Base-by-base conservation (phyloP, 2,888 invertebrate species). In the Sericinus montela region DNA sequence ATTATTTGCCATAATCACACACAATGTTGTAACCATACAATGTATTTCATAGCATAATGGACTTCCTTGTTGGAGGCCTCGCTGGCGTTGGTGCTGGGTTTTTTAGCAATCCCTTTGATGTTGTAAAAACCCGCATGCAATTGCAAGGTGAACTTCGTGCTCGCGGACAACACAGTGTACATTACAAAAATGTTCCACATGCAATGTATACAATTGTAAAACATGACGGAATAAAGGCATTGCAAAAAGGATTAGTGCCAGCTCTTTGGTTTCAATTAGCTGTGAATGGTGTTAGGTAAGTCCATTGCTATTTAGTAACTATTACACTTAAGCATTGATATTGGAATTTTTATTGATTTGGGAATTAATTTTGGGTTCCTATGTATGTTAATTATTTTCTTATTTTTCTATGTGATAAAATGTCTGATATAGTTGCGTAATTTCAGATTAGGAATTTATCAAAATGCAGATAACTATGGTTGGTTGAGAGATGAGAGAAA, bases 61-160 rank as follows among this genome's bases (percentile, higher is more conserved):
- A 96, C 72, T 94, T 95, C 76, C 62, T 91, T n/a, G 88, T 95
- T 39, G 96, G 94, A 28, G 95, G 92, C n/a, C 58, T 91, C 44
- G 93, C 94, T 0, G 94, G 94, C 0, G 92, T 93, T 23, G 93
- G 93, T 1, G 95, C 95, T 0, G 94, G 95, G 7, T 90, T 94
- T 67, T 94, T 97, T 68, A 95, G 96, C 54, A 97, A 97, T 79
- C 97, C 97, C 0, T 90, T 97, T 60, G 97, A 97, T 71, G 97
- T 97, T 6, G 80, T 97, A 29, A 97, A 97, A 88, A 97, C 94
- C 11, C 91, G 97, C 0, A 93, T 97, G 89, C 97, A 97, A 73
- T 87, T 97, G 11, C 97, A 97, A 82, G 93, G 93, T n/a, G 93
- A 96, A 76, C 80, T 95, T 10, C 87, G 91, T 56, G 92, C 93